Percentiles rank a stretch among this genome's conserved stretches.
Conservation (phyloP, 2,888 invertebrate species). For the Cyrtodaria siliqua region DNA sequence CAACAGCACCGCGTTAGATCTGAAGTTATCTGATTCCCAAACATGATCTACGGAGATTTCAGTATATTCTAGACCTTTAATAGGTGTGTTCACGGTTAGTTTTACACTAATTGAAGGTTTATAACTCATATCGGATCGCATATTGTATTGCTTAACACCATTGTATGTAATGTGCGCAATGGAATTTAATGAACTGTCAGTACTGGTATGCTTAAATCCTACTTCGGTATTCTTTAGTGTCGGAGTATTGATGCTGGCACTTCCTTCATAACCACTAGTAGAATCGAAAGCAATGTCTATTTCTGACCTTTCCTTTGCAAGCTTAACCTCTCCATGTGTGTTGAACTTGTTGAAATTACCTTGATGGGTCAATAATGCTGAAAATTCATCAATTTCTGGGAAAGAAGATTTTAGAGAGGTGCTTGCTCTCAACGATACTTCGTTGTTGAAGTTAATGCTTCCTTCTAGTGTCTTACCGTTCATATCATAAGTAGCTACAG, state of each 20-base stretch:
- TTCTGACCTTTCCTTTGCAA: conserved; percentile 11
- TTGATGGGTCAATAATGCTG: conserved; percentile 27
- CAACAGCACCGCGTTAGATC: conserved; percentile 41
- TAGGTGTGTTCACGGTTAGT: conserved; percentile 46
- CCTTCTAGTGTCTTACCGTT: conserved; percentile 27
- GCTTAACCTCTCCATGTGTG: conserved; percentile 22
- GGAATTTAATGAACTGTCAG: conserved; percentile 13
- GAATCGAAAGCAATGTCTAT: conserved; percentile 25
- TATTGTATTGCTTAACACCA: conserved; percentile 27
- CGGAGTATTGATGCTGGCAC: conserved; percentile 19
- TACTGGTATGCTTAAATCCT: conserved; percentile 12
- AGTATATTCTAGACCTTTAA: conserved; percentile 42
- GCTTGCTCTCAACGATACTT: conserved; percentile 7
- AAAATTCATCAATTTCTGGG: conserved; percentile 20
- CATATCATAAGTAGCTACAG: conserved; percentile 9
- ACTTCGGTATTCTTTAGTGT: conserved; percentile 26
- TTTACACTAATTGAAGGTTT: conserved; percentile 17
- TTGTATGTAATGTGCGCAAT: conserved; percentile 22
- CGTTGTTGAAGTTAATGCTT: conserved; percentile 16
- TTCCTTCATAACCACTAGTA: conserved; percentile 25
- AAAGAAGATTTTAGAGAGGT: conserved; percentile 38
- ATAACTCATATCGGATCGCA: conserved; percentile 36
- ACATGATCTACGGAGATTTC: conserved; percentile 44
- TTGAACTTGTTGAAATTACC: conserved; percentile 15
- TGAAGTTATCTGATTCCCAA: conserved; percentile 46